phyloP scores from a whole-genome alignment of 2,797 vertebrate species.

The Sebastes vulpes region DNA sequence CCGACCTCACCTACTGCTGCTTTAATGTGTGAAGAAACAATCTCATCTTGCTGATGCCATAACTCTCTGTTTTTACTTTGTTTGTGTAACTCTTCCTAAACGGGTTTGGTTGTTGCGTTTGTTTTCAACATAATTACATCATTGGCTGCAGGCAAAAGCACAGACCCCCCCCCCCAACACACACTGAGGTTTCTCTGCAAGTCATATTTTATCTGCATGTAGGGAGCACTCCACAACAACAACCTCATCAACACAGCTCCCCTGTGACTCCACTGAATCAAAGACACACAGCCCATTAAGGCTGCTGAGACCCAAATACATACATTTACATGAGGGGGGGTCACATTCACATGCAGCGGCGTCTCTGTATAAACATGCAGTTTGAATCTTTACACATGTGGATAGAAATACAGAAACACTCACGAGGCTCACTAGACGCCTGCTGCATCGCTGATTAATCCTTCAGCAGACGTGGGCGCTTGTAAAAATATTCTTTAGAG shows the following conservation, averaged over 20 bases:
- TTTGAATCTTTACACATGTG: constrained; percentile 20
- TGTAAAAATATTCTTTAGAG: constrained; percentile 28
- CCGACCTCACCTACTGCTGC: no score
- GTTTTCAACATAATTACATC: constrained; percentile 86
- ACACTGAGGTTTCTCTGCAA: constrained; percentile 15
- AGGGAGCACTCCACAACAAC: constrained; percentile 49
- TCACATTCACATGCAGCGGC: not conserved
- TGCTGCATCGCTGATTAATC: constrained; percentile 15
- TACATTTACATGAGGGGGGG: constrained; percentile 35
- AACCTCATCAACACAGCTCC: constrained; percentile 57
- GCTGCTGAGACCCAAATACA: constrained; percentile 66
- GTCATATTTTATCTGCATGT: constrained; percentile 53
- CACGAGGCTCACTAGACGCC: not conserved
- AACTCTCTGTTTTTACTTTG: constrained; percentile 54
- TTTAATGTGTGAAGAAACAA: not conserved
- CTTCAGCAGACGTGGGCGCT: not conserved
- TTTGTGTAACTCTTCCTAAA: constrained; percentile 63
- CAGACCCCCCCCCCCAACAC: constrained; percentile 6
- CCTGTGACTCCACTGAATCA: constrained; percentile 52
- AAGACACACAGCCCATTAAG: constrained; percentile 44
- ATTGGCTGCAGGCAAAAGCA: constrained; percentile 73
- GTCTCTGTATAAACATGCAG: constrained; percentile 16
- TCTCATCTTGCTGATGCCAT: constrained; percentile 21
- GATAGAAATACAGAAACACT: constrained; percentile 31
- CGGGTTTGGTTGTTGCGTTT: constrained; percentile 71